Conservation (phyloP, 2,888 invertebrate genomes). For the Elysia crispata region DNA sequence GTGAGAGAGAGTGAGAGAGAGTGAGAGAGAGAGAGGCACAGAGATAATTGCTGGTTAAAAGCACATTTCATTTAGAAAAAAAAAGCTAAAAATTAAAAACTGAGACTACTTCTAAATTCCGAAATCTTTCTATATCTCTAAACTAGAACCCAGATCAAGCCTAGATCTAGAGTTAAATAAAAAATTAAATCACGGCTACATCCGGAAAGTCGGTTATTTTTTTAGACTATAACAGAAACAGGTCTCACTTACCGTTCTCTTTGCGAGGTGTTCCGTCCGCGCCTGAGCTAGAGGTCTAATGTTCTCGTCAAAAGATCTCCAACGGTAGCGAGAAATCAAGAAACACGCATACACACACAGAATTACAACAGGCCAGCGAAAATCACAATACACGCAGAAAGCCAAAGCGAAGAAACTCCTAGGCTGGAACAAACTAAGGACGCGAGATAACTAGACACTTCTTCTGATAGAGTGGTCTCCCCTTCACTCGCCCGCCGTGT, state of each 20-base stretch:
- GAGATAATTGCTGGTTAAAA: not conserved
- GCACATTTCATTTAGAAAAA: no score
- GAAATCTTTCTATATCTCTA: no score
- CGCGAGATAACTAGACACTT: no score
- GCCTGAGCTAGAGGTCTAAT: not conserved
- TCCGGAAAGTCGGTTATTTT: no score
- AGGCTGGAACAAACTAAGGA: no score
- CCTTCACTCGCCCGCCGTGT: not conserved
- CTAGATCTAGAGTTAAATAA: no score
- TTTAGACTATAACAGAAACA: no score
- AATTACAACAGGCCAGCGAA: not conserved
- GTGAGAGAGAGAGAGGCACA: conserved; percentile 18
- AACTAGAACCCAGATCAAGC: no score
- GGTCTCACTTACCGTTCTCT: not conserved
- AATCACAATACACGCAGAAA: no score
- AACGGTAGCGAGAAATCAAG: not conserved
- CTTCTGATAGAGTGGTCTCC: not conserved
- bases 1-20: conserved; percentile 12
- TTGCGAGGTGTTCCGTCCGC: not conserved
- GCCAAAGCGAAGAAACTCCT: not conserved
- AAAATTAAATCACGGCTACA: no score
- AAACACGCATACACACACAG: not conserved
- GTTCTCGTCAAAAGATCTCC: not conserved
- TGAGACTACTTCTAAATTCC: no score
- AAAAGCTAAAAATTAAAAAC: no score